These are phyloP conservation scores for Odontophorus gujanensis DNA, from an alignment of 2,113 vertebrate species.

Conservation along the genomic window DNA sequence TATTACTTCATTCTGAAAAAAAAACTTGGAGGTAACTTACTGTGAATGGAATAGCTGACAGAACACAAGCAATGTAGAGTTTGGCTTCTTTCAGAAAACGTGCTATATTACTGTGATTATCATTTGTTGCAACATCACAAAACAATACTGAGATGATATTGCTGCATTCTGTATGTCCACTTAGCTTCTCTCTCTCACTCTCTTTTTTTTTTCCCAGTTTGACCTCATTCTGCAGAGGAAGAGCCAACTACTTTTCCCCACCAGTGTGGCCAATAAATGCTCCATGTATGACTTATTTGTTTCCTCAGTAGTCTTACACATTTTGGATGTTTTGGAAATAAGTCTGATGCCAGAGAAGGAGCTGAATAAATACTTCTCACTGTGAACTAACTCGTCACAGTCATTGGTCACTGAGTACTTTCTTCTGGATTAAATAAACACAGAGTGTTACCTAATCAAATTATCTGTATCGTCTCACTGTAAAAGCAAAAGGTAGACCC, in stretches of 20 bases:
- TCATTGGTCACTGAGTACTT: slow-evolving; percentile 9
- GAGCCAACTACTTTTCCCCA: not conserved
- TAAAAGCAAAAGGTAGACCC: not conserved
- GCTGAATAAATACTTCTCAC: not conserved
- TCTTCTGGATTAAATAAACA: slow-evolving; percentile 22
- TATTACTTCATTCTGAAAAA: slow-evolving; percentile 46
- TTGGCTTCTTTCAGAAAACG: slow-evolving; percentile 9
- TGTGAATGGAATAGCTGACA: not conserved
- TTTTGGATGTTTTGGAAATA: not conserved
- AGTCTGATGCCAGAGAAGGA: not conserved
- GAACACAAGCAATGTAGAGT: not conserved
- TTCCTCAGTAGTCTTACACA: not conserved
- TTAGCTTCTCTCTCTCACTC: not conserved
- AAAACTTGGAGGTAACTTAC: slow-evolving; percentile 13
- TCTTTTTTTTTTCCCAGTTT: not conserved
- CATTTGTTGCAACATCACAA: slow-evolving; percentile 19
- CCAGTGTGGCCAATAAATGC: not conserved
- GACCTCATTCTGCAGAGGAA: not conserved
- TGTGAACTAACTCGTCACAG: not conserved
- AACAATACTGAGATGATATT: not conserved
- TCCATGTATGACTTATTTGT: not conserved
- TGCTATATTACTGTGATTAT: slow-evolving; percentile 37
- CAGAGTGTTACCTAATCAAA: not conserved
- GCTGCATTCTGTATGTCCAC: not conserved
- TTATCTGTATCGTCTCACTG: not conserved